Evolutionary conservation across 2,113 vertebrate species (phyloP).

Genomic region (Pontoporia blainvillei): DNA sequence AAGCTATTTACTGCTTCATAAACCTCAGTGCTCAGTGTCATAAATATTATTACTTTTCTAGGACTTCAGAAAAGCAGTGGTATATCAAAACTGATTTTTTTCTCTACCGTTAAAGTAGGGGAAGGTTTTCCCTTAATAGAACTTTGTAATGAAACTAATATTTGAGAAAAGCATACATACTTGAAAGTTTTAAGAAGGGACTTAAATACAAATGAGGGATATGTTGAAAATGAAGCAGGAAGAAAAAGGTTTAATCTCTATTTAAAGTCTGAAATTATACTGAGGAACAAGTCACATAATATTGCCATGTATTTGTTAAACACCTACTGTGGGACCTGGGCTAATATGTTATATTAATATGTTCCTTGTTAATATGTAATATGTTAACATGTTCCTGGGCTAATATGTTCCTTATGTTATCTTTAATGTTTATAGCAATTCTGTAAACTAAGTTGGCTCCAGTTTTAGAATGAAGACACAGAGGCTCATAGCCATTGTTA

Average conservation of each 20-base stretch:
- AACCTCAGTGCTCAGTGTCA: constrained; percentile 10
- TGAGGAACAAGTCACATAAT: not conserved
- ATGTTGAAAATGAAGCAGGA: constrained; percentile 21
- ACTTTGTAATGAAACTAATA: constrained; percentile 27
- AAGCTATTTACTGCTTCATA: constrained; percentile 53
- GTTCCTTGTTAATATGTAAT: too few relatives aligned
- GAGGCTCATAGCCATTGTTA: not conserved
- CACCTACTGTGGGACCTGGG: not conserved
- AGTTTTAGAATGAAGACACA: not conserved
- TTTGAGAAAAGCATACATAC: not conserved
- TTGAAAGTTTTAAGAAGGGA: constrained; percentile 29
- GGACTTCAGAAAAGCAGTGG: constrained; percentile 46
- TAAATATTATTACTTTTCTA: constrained; percentile 58
- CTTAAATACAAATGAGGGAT: not conserved
- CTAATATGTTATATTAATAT: too few relatives aligned
- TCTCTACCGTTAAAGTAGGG: constrained; percentile 1
- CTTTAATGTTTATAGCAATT: not conserved
- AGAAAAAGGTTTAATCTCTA: not conserved
- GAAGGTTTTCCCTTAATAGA: constrained; percentile 24
- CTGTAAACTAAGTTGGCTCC: not conserved
- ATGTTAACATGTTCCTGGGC: too few relatives aligned
- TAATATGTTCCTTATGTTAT: not conserved
- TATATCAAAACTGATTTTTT: constrained; percentile 47
- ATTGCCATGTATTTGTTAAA: not conserved
- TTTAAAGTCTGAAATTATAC: not conserved